Base-by-base conservation (phyloP, 2,888 invertebrate species). In the Drosophila macrospina region DNA sequence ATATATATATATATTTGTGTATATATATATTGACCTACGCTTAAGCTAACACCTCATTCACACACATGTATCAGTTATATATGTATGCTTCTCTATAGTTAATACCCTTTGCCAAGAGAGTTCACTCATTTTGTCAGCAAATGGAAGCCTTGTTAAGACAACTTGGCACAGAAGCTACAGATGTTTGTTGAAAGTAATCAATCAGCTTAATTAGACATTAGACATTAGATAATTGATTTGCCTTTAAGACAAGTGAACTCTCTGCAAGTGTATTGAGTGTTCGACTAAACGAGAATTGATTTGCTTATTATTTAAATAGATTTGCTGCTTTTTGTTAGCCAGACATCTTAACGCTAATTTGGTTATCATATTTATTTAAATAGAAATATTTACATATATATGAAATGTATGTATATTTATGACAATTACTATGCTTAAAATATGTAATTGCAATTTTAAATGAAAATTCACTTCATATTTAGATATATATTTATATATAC, bases 261-360 rank as follows among this genome's bases (percentile, higher is more conserved):
- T 11, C 15, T 24, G 44, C 54, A 20, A 61, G 55, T 4, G 55
- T 61, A 45, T 44, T 28, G 5, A 1, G 8, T 16, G 2, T 60
- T 44, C 51, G 52, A 28, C 34, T 7, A 5, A 44, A 50, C 59
- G 52, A 60, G 62, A 57, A 60, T 68, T 60, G 47, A 69, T 48
- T 60, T 13, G 70, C 86, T 76, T 88, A 88, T 13, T 50, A 45
- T 65, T 78, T 70, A 74, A 83, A 87, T 88, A 70, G 85, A 52
- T 79, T 70, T 63, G 59, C 50, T 59, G 60, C 15, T 48, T 56
- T 56, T 26, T 75, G 28, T 55, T 32, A 48, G 45, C 60, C 67
- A n/a, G 79, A 68, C 63, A 64, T 68, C 88, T 86, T 88, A 78
- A 73, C 41, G 55, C 56, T 85, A 73, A 74, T 74, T 88, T 74